Conservation (phyloP, 2,113 vertebrate genomes). For the Plecturocebus donacophilus region DNA sequence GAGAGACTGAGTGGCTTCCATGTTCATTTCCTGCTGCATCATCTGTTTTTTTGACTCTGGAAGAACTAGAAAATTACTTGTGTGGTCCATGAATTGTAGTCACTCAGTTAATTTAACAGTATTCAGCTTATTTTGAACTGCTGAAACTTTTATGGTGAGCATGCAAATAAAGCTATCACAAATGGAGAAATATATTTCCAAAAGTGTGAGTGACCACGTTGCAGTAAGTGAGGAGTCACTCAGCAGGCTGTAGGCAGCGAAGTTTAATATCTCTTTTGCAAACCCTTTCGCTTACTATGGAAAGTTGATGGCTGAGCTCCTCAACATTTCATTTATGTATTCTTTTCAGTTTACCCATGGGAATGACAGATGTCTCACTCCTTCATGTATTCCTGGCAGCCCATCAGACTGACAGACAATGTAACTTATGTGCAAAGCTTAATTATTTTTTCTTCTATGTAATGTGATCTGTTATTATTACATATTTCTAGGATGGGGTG, state of each 20-base stretch:
- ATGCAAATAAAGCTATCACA: background rate
- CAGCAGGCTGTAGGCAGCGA: background rate
- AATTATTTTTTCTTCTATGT: too few relatives aligned
- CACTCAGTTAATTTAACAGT: background rate
- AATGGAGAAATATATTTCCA: fast-evolving
- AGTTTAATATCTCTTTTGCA: background rate
- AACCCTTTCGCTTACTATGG: background rate
- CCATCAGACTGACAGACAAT: too few relatives aligned
- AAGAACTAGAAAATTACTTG: background rate
- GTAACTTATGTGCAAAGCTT: too few relatives aligned
- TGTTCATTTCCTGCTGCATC: background rate
- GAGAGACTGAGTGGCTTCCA: background rate
- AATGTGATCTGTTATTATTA: too few relatives aligned
- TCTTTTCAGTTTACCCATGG: background rate
- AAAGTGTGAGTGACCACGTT: background rate
- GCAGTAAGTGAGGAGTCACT: background rate
- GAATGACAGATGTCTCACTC: background rate
- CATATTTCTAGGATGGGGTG: too few relatives aligned
- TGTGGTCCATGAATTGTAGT: background rate
- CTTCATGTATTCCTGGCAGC: too few relatives aligned
- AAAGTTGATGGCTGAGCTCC: background rate
- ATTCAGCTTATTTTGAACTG: background rate
- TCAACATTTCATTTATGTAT: background rate
- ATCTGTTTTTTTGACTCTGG: background rate
- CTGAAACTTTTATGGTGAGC: background rate